phyloP scores from a whole-genome alignment of 1,140 invertebrate genomes.

The Macrobrachium rosenbergii region DNA sequence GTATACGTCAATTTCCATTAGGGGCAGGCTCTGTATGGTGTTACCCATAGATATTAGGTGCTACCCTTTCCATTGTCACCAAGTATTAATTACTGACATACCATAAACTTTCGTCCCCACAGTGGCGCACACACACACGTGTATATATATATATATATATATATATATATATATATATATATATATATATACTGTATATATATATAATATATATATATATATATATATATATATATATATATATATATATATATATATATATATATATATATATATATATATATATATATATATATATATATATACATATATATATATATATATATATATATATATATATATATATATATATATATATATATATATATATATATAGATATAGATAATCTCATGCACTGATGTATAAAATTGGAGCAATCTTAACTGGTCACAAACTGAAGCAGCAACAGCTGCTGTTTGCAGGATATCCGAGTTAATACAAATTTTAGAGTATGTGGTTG shows the following conservation, averaged over 20 bases:
- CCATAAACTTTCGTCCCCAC: no score
- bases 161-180: conserved; percentile 14
- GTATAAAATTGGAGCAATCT: no score
- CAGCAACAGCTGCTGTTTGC: no score
- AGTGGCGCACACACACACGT: background rate
- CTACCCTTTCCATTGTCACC: no score
- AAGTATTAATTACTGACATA: no score
- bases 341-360: conserved; percentile 17
- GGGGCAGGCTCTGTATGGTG: no score
- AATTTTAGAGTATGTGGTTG: no score
- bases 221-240: no score
- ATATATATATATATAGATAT: conserved; percentile 7
- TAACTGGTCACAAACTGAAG: background rate
- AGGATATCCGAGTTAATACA: no score
- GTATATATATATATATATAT: conserved; percentile 16
- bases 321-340: conserved; percentile 14
- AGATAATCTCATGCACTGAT: background rate
- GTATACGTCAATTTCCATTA: background rate
- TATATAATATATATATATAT: conserved; percentile 4
- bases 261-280: no score
- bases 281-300: conserved; percentile 3
- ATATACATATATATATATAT: conserved; percentile 15
- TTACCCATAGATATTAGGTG: no score
- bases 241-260: no score
- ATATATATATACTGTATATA: conserved; percentile 13